Evolutionary conservation across 1,140 invertebrate species (phyloP), one percentile per base, ranked within the genome.

Genomic region (Probaryconus sp.): DNA sequence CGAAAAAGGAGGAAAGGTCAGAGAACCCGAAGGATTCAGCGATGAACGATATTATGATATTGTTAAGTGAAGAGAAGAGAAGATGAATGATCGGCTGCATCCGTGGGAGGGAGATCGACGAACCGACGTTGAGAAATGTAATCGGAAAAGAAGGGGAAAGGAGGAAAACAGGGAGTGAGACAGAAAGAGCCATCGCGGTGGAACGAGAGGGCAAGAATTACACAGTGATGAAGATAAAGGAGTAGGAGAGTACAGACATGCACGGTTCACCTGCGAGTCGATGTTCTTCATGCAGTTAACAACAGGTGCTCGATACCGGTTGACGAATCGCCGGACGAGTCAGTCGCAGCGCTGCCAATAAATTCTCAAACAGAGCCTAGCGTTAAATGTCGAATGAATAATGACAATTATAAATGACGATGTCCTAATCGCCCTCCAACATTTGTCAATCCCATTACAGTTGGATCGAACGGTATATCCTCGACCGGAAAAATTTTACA

Each of bases 291-390:
- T 70, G 42, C 55, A 75, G 43, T 71, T 61, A 47, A 69, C 65
- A 72, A 60, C 76, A 77, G 69, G 65, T 74, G 76, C 60, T 48
- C 45, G 55, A 77, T 77, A 74, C 47, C 76, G 51, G 60, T 77
- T 61, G 65, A 73, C 65, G 40, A 77, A 72, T 71, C 47, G 24
- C 50, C 17, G 11, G 38, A 33, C 40, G n/a, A n/a, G n/a, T 16
- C 16, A 55, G 40, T 9, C 21, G 48, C n/a, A n/a, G 16, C 26
- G 14, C 31, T 30, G 14, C 26, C 30, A 37, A n/a, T 10, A 38
- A 50, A 50, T 13, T 30, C 9, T 9, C 28, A n/a, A n/a, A n/a
- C n/a, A n/a, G n/a, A n/a, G n/a, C n/a, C n/a, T n/a, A n/a, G n/a
- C n/a, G n/a, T n/a, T n/a, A n/a, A n/a, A n/a, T n/a, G n/a, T n/a